These are phyloP conservation scores for Oscheius sp. DNA, from an alignment of 2,888 invertebrate genomes.

Conservation along the genomic window DNA sequence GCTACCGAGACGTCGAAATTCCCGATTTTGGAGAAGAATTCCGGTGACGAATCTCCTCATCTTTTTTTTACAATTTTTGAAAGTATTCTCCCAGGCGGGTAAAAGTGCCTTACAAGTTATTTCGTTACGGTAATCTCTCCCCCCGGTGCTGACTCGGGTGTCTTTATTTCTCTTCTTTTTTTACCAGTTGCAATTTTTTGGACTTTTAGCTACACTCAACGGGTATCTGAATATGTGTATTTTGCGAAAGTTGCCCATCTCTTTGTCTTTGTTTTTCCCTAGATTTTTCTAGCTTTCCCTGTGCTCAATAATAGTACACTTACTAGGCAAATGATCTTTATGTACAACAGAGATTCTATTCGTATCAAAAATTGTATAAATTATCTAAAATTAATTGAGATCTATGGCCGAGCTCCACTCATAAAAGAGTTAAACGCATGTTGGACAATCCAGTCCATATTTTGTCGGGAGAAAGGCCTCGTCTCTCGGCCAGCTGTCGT, in stretches of 20 bases:
- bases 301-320: constrained; percentile 14
- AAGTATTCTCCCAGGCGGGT: constrained; percentile 24
- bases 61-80: background rate
- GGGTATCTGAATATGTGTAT: constrained; percentile 22
- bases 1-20: constrained; percentile 68
- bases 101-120: constrained; percentile 10
- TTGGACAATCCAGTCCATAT: constrained; percentile 32
- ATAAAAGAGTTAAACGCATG: constrained; percentile 33
- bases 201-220: constrained; percentile 8
- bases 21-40: constrained; percentile 72
- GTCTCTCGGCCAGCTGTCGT: background rate
- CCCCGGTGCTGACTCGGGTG: constrained; percentile 27
- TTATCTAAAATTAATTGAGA: background rate
- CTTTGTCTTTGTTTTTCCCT: background rate
- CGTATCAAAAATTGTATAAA: constrained; percentile 1
- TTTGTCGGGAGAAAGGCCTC: constrained; percentile 21
- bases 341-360: background rate
- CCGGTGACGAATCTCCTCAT: constrained; percentile 24
- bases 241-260: constrained; percentile 9
- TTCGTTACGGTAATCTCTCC: constrained; percentile 2
- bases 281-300: constrained; percentile 2
- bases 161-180: background rate
- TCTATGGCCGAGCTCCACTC: constrained; percentile 15
- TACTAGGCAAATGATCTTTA: constrained; percentile 6
- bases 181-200: constrained; percentile 6